Base-by-base conservation (phyloP, 2,113 vertebrate genomes). In the Nestor notabilis region DNA sequence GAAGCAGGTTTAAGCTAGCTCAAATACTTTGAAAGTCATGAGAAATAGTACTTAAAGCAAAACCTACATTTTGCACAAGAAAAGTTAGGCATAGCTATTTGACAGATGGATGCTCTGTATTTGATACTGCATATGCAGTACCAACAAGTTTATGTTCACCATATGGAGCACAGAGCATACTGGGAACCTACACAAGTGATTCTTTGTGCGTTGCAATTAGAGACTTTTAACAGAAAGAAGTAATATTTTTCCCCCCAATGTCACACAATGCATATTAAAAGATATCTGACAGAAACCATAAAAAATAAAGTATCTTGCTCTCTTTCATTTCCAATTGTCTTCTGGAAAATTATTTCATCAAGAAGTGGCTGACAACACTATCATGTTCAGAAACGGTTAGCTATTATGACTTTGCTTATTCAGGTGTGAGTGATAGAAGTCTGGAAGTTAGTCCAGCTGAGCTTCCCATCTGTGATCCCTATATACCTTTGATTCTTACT, bases 381-480 rank as follows among this genome's bases (percentile, higher is more conserved):
- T 33, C 64, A 65, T 1, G 0, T 89, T 87, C 89, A 92, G 63
- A 65, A 90, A 92, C 93, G 12, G 37, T 93, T 83, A 97, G 81
- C 50, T 93, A 88, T 35, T 90, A 68, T 56, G 61, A 79, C 66
- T 92, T 90, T 56, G 80, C 61, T 95, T 75, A 89, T 87, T 95
- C 85, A 80, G 88, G 85, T 86, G 50, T 44, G 37, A 93, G 58
- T 71, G 61, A 81, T 31, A 77, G 56, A 95, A 91, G 92, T 91
- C 90, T 96, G 90, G 47, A 96, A 84, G 83, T 97, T 95, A 95
- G 96, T 97, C 83, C 96, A 94, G 76, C 92, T 80, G 93, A 84
- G 87, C 39, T 92, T 91, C 63, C 71, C 92, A 77, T 77, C 43
- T 88, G 72, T 0, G 3, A 88, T 82, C 91, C 92, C 95, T 94